Conservation (phyloP, 2,113 vertebrate genomes). For the Malurus elegans region DNA sequence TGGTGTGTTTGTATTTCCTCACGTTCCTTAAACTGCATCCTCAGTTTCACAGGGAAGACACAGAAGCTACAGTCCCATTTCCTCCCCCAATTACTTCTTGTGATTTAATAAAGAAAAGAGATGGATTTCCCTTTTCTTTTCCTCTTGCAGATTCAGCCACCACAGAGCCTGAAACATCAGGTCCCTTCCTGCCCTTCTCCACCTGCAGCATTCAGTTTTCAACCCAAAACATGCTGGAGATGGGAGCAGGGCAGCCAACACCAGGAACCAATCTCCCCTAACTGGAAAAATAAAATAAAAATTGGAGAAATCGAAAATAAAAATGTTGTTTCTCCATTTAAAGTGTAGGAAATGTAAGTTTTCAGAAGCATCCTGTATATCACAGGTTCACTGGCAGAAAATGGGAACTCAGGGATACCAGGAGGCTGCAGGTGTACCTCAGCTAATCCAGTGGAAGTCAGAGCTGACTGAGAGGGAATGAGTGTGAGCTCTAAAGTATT, state of each 20-base stretch:
- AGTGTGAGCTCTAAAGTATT: not conserved
- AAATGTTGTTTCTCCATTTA: not conserved
- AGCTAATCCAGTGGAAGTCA: not conserved
- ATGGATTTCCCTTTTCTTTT: not conserved
- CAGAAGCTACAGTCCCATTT: not conserved
- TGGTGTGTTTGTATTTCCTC: not conserved
- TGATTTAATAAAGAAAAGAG: not conserved
- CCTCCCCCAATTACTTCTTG: not conserved
- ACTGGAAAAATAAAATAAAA: not conserved
- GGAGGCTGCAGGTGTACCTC: not conserved
- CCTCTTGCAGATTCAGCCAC: not conserved
- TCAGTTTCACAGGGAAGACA: not conserved
- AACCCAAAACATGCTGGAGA: rapidly evolving
- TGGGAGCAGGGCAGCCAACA: not conserved
- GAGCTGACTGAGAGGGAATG: rapidly evolving
- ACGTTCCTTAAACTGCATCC: not conserved
- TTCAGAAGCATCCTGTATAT: not conserved
- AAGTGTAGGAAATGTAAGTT: not conserved
- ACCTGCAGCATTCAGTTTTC: not conserved
- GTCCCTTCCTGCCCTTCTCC: not conserved
- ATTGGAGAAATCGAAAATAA: not conserved
- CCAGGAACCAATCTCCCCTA: rapidly evolving
- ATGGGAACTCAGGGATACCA: not conserved
- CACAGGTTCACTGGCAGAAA: not conserved
- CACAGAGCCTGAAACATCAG: not conserved